Evolutionary conservation across 1,140 invertebrate species (phyloP).

Genomic region (Hylyphantes graminicola): DNA sequence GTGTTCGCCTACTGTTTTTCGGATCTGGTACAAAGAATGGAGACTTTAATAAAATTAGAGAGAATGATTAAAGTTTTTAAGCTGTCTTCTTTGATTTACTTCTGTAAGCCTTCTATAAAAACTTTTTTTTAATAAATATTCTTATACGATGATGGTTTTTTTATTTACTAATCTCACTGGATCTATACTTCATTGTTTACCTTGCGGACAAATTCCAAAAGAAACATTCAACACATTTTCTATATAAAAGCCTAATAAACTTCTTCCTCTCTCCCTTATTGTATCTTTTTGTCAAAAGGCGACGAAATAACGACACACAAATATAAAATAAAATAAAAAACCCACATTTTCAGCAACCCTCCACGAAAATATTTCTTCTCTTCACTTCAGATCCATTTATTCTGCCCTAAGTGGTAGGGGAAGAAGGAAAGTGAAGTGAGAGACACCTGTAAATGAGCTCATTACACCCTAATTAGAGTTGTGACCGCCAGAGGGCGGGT

Average conservation of each 20-base stretch:
- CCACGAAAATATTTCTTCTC: conserved; percentile 9
- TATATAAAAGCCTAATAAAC: background rate
- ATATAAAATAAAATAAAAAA: background rate
- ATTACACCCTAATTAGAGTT: conserved; percentile 59
- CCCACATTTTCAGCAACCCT: background rate
- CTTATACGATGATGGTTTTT: too few relatives aligned
- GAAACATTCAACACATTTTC: background rate
- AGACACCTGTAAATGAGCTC: conserved; percentile 60
- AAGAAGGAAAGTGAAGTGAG: conserved; percentile 12
- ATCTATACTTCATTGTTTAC: too few relatives aligned
- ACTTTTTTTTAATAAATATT: too few relatives aligned
- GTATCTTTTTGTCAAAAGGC: background rate
- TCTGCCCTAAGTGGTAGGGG: conserved; percentile 11
- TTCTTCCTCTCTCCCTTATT: background rate
- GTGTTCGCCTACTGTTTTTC: too few relatives aligned
- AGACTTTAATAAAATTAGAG: too few relatives aligned
- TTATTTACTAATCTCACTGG: too few relatives aligned
- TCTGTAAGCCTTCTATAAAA: too few relatives aligned
- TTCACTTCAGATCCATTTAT: conserved; percentile 19
- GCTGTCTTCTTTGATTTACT: too few relatives aligned
- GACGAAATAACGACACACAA: background rate
- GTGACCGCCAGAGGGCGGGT: conserved; percentile 56
- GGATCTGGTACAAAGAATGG: too few relatives aligned
- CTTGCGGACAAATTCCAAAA: background rate
- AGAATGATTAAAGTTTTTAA: too few relatives aligned